Evolutionary conservation across 2,113 vertebrate genomes (phyloP).

Genomic region (Sigmodon hispidus): DNA sequence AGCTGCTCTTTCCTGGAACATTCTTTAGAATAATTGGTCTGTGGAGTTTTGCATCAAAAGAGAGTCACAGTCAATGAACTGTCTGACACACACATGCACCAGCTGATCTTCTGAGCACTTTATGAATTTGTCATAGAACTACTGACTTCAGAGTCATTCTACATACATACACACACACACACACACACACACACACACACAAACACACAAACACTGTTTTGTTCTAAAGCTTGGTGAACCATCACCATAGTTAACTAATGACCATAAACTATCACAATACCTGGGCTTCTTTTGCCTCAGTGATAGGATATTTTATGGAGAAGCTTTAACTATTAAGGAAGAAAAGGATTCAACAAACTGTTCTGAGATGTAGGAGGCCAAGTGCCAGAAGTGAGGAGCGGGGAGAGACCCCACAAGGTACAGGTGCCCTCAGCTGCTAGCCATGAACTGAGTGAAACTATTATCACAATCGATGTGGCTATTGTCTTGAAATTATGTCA

Average conservation of each 20-base stretch:
- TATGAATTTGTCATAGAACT: conserved; percentile 7
- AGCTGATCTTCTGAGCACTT: background rate
- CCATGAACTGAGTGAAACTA: background rate
- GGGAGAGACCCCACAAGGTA: background rate
- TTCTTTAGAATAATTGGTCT: background rate
- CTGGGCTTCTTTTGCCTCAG: background rate
- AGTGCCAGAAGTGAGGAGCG: background rate
- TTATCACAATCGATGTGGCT: background rate
- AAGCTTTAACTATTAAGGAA: background rate
- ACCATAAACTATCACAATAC: background rate
- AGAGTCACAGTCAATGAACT: background rate
- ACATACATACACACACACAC: background rate
- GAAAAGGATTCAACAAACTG: background rate
- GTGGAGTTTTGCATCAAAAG: background rate
- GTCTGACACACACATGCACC: background rate
- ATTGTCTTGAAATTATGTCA: background rate
- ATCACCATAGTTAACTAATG: background rate
- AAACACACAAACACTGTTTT: background rate
- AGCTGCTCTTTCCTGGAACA: background rate
- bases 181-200: background rate
- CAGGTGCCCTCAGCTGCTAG: background rate
- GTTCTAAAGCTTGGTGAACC: background rate
- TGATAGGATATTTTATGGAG: background rate
- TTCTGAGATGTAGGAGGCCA: background rate
- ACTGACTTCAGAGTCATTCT: background rate